Evolutionary conservation across 2,888 invertebrate genomes (phyloP).

Genomic region (Proisotoma minuta): DNA sequence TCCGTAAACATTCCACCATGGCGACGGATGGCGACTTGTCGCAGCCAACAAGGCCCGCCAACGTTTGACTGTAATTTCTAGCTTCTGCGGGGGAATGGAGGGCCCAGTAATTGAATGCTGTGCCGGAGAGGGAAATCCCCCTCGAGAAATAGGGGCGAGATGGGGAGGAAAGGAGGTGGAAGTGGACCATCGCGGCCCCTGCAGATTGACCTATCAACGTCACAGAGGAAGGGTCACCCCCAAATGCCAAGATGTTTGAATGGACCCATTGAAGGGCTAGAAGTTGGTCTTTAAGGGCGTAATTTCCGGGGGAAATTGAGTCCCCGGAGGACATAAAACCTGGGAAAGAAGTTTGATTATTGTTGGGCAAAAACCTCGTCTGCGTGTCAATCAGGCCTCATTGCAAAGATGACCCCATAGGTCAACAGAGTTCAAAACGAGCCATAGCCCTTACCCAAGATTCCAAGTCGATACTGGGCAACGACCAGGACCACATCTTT

Average conservation of each 20-base stretch:
- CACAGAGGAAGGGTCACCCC: slow-evolving; percentile 21
- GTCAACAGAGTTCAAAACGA: too few species aligned
- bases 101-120: slow-evolving; percentile 37
- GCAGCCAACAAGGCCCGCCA: slow-evolving; percentile 31
- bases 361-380: too few species aligned
- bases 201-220: slow-evolving; percentile 24
- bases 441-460: too few species aligned
- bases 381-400: too few species aligned
- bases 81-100: slow-evolving; percentile 23
- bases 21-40: slow-evolving; percentile 18
- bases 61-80: slow-evolving; percentile 18
- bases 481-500: slow-evolving; percentile 35
- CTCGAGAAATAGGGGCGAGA: slow-evolving; percentile 22
- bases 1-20: slow-evolving; percentile 29
- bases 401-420: too few species aligned
- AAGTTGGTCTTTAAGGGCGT: slow-evolving; percentile 39
- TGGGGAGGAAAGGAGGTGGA: slow-evolving; percentile 28
- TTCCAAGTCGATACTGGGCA: slow-evolving; percentile 36
- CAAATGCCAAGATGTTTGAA: slow-evolving; percentile 33
- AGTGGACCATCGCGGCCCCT: slow-evolving; percentile 20
- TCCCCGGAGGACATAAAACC: slow-evolving; percentile 40
- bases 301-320: slow-evolving; percentile 27
- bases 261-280: slow-evolving; percentile 37
- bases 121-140: slow-evolving; percentile 32
- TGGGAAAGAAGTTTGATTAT: too few species aligned